A percentile compares a stretch with the other conserved stretches of the same genome.
Conservation (phyloP, 1,140 invertebrate genomes). For the Aphis gossypii region DNA sequence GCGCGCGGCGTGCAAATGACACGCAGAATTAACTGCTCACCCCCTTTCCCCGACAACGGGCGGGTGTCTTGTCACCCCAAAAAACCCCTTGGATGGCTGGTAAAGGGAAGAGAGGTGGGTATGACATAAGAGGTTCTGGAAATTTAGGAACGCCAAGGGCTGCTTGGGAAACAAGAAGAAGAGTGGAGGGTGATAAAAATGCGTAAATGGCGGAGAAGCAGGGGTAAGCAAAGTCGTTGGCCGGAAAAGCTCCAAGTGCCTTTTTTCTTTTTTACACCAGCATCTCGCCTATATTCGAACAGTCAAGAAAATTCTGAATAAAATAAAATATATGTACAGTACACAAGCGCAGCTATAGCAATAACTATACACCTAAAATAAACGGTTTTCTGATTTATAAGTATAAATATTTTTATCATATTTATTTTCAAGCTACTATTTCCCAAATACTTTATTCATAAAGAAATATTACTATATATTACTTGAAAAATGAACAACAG, state of each 20-base stretch:
- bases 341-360: not conserved
- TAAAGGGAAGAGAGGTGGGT: not conserved
- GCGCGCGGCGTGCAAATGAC: constrained; percentile 54
- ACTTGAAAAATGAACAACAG: not conserved
- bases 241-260: constrained; percentile 56
- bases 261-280: constrained; percentile 35
- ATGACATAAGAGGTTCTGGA: constrained; percentile 56
- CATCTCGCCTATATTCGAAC: constrained; percentile 23
- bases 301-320: constrained; percentile 47
- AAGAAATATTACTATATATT: not conserved
- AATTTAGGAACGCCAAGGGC: constrained; percentile 37
- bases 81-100: constrained; percentile 1
- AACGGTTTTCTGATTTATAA: constrained; percentile 18
- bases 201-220: constrained; percentile 49
- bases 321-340: constrained; percentile 36
- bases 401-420: not conserved
- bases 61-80: constrained; percentile 56
- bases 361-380: constrained; percentile 10
- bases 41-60: not conserved
- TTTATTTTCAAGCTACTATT: not conserved
- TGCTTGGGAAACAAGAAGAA: not conserved
- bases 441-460: not conserved
- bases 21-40: constrained; percentile 57
- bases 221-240: constrained; percentile 54
- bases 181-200: constrained; percentile 45